Evolutionary conservation across 2,888 invertebrate species (phyloP).

Genomic region (Noctuana brunneofusca): DNA sequence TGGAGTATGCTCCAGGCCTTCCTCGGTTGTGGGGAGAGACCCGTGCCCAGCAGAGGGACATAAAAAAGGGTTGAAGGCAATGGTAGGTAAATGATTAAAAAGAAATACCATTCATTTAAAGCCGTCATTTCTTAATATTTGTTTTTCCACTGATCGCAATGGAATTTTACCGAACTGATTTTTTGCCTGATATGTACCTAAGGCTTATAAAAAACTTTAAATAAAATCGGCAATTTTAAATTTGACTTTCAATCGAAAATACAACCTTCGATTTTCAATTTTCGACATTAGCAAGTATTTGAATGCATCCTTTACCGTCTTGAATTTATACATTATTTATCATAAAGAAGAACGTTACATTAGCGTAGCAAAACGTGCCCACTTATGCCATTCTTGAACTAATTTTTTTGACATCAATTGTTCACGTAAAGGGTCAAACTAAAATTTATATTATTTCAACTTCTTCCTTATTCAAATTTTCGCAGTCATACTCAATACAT

Average conservation of each 20-base stretch:
- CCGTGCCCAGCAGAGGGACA: no score
- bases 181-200: background rate
- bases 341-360: background rate
- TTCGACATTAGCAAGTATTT: conserved; percentile 27
- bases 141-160: background rate
- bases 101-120: no score
- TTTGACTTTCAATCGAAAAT: conserved; percentile 53
- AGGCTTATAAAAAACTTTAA: background rate
- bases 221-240: conserved; percentile 39
- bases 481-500: no score
- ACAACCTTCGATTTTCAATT: conserved; percentile 46
- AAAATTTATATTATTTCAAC: background rate
- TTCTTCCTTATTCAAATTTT: no score
- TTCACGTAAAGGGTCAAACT: background rate
- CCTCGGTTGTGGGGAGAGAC: no score
- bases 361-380: background rate
- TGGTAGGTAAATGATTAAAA: no score
- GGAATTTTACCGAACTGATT: background rate
- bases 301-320: conserved; percentile 6
- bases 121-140: no score
- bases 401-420: background rate
- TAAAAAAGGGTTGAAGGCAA: no score
- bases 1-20: no score
- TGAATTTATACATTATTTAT: conserved; percentile 9
- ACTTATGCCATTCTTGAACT: background rate